Conservation (phyloP, 2,888 invertebrate species). For the Torymus tubicola region DNA sequence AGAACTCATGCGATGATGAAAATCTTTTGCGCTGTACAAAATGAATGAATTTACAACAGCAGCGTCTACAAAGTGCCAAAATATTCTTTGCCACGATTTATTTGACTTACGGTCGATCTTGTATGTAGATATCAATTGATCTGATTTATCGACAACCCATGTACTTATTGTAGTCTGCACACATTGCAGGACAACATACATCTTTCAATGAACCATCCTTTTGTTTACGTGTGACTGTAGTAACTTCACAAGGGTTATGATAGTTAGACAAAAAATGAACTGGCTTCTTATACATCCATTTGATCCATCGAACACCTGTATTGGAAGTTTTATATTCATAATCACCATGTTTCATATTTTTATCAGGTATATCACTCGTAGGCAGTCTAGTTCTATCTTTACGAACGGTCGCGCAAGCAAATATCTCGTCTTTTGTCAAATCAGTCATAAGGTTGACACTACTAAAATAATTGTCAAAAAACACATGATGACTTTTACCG, state of each 20-base stretch:
- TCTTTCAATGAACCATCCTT: conserved; percentile 55
- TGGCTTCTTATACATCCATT: conserved; percentile 63
- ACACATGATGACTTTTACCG: no score
- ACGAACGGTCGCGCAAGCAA: no score
- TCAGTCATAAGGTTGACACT: no score
- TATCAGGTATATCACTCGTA: no score
- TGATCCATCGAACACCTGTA: conserved; percentile 62
- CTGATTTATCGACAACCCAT: conserved; percentile 50
- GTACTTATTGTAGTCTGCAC: conserved; percentile 63
- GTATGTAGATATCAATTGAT: neutral
- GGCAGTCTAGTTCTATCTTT: no score
- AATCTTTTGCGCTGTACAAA: neutral
- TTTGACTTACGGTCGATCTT: conserved; percentile 1
- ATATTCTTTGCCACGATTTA: neutral
- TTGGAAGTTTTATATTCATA: no score
- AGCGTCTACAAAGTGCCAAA: conserved; percentile 26
- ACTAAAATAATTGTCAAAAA: no score
- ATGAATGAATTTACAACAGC: conserved; percentile 31
- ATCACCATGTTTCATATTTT: no score
- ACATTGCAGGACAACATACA: conserved; percentile 60
- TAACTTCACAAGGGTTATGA: conserved; percentile 57
- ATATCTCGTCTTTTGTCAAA: no score
- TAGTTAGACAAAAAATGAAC: conserved; percentile 60
- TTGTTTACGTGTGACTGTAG: conserved; percentile 59
- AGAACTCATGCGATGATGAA: no score